phyloP scores from a whole-genome alignment of 2,113 vertebrate species.

The Nyctereutes procyonoides region DNA sequence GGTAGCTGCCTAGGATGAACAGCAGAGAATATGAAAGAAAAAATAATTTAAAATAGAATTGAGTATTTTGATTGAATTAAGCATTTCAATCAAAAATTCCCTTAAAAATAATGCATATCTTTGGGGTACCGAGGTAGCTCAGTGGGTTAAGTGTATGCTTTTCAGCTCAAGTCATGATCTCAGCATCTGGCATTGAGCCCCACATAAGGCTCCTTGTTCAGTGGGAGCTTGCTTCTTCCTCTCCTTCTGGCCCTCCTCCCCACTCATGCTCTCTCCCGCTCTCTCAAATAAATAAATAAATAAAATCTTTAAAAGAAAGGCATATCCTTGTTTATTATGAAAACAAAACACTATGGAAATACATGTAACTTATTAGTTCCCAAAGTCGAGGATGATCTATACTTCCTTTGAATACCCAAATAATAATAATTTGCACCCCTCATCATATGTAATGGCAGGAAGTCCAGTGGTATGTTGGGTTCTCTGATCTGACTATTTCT shows the following conservation, averaged over 20 bases:
- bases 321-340: constrained; percentile 17
- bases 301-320: neutral
- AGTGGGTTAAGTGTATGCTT: too few species aligned
- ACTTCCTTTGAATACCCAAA: neutral
- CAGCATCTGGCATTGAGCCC: too few species aligned
- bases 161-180: too few species aligned
- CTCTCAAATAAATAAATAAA: too few species aligned
- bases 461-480: neutral
- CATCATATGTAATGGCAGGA: neutral
- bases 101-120: neutral
- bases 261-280: too few species aligned
- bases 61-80: neutral
- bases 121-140: too few species aligned
- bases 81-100: constrained; percentile 5
- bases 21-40: neutral
- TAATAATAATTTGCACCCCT: neutral
- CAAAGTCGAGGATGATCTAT: neutral
- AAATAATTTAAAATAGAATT: neutral
- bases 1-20: neutral
- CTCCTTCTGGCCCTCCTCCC: too few species aligned
- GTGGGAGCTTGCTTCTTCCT: too few species aligned
- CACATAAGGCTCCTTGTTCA: too few species aligned
- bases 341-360: constrained; percentile 43
- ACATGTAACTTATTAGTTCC: neutral
- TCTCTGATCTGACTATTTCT: neutral